Conservation (phyloP, 1,140 invertebrate species). For the Pinna nobilis region DNA sequence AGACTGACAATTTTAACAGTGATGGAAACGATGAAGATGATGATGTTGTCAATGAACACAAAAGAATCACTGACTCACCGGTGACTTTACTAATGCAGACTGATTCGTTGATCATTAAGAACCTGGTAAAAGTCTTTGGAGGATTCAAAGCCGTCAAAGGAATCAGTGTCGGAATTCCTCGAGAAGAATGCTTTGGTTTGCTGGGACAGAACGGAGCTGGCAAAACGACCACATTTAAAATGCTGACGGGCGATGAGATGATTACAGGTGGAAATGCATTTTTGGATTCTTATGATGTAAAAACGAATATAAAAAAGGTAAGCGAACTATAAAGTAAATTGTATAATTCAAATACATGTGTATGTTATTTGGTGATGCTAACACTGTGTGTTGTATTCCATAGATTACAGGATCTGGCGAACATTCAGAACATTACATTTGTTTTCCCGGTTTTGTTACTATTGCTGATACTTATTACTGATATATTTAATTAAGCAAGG, state of each 20-base stretch:
- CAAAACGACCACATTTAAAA: constrained; percentile 91
- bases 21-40: constrained; percentile 29
- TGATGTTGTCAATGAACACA: constrained; percentile 53
- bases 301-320: constrained; percentile 54
- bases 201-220: constrained; percentile 92
- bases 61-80: constrained; percentile 39
- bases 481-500: too few relatives aligned
- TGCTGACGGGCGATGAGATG: constrained; percentile 82
- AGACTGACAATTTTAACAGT: constrained; percentile 8
- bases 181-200: constrained; percentile 91
- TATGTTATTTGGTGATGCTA: too few relatives aligned
- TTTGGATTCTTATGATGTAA: constrained; percentile 62
- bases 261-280: constrained; percentile 70
- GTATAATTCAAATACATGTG: too few relatives aligned
- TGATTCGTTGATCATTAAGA: constrained; percentile 49
- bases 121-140: constrained; percentile 77
- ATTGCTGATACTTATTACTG: too few relatives aligned
- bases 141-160: constrained; percentile 80
- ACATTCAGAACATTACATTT: too few relatives aligned
- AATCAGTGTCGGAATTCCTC: constrained; percentile 76
- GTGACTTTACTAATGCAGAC: constrained; percentile 11
- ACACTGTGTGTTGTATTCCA: too few relatives aligned
- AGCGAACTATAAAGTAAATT: too few relatives aligned
- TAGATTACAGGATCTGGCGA: too few relatives aligned
- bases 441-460: too few relatives aligned